Percentiles rank a stretch among this genome's conserved stretches.
phyloP scores from a whole-genome alignment of 2,113 vertebrate genomes.

The Scolopax mira region DNA sequence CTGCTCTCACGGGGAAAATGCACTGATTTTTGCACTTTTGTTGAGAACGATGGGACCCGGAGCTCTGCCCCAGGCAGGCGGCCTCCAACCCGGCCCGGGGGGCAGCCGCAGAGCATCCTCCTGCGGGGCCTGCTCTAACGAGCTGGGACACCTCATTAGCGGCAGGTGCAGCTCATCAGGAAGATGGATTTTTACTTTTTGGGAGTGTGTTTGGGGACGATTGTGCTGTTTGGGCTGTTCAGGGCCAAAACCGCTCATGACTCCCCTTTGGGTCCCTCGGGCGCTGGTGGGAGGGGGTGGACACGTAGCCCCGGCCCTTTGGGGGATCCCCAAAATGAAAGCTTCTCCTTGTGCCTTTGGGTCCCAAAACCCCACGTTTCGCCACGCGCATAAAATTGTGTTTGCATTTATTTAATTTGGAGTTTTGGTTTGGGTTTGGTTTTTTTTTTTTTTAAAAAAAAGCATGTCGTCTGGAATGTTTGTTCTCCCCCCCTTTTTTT shows the following conservation, averaged over 20 bases:
- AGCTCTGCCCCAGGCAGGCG: neutral
- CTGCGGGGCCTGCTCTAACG: neutral
- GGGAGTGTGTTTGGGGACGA: neutral
- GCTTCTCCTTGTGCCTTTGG: neutral
- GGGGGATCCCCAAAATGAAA: neutral
- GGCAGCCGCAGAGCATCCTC: neutral
- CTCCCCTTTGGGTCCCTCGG: neutral
- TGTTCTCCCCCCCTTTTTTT: constrained; percentile 69
- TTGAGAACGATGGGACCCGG: rapidly evolving
- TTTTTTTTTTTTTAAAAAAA: constrained; percentile 58
- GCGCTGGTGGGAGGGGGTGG: neutral
- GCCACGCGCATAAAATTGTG: constrained; percentile 67
- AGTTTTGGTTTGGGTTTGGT: neutral
- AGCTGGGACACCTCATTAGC: neutral
- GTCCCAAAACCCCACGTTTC: constrained; percentile 50
- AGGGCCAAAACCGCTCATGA: neutral
- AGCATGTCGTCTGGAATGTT: constrained; percentile 75
- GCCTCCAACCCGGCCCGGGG: neutral
- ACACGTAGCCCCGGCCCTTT: neutral
- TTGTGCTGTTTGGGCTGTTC: neutral
- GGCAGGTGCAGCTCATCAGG: neutral
- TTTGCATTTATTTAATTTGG: constrained; percentile 79
- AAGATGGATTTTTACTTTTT: neutral
- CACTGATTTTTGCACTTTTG: too few relatives aligned
- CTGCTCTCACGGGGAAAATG: too few relatives aligned